A percentile compares a stretch with the other conserved stretches of the same genome.
These are phyloP conservation scores for Erethizon dorsatum DNA, from an alignment of 2,797 vertebrate genomes.

Conservation along the genomic window DNA sequence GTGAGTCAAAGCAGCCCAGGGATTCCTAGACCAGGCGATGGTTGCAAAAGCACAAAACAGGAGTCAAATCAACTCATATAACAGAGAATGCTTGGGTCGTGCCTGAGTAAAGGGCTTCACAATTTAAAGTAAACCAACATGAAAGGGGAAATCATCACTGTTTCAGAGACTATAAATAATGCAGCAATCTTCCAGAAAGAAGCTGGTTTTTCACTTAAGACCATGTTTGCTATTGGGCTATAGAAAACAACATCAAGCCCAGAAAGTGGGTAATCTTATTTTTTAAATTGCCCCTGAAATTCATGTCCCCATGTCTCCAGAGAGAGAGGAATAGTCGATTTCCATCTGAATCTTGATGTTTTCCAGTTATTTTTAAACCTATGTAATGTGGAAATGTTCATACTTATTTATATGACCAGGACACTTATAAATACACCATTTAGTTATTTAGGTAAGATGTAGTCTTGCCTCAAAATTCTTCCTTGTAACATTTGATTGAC, in stretches of 20 bases:
- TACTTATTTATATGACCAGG: constrained; percentile 38
- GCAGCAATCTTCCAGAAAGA: constrained; percentile 57
- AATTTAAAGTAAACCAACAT: constrained; percentile 65
- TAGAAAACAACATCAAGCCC: constrained; percentile 33
- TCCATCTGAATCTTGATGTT: neutral
- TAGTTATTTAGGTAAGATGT: constrained; percentile 37
- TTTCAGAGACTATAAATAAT: constrained; percentile 75
- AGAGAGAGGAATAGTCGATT: constrained; percentile 34
- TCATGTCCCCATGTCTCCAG: constrained; percentile 26
- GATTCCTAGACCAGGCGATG: neutral
- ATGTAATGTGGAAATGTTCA: constrained; percentile 1
- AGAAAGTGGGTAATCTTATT: constrained; percentile 64
- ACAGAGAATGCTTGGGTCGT: constrained; percentile 15
- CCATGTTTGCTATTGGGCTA: constrained; percentile 56
- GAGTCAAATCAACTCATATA: neutral
- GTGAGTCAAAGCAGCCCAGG: constrained; percentile 19
- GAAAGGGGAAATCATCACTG: constrained; percentile 36
- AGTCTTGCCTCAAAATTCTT: constrained; percentile 52
- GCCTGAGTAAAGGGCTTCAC: constrained; percentile 37
- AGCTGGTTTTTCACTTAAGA: constrained; percentile 70
- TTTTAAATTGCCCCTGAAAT: constrained; percentile 70
- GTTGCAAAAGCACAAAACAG: neutral
- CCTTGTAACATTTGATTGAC: neutral
- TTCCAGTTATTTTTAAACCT: neutral
- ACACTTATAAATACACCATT: constrained; percentile 7